Percentiles rank a stretch among this genome's conserved stretches.
phyloP scores from a whole-genome alignment of 2,888 invertebrate species.

The Ditula angustiorana region DNA sequence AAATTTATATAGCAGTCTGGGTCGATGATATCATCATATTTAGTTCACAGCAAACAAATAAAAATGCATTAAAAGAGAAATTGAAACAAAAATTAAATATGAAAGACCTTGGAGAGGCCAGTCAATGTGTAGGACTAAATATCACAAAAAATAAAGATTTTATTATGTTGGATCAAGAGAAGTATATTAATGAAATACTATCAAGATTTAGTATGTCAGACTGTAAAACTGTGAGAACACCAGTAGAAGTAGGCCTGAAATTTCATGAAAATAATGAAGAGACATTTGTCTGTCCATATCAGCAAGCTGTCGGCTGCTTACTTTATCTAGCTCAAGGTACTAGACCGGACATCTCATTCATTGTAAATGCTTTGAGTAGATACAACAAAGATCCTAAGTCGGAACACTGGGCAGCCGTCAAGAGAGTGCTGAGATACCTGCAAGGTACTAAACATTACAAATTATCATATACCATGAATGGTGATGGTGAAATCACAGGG shows the following conservation, averaged over 20 bases:
- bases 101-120: conserved; percentile 40
- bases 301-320: conserved; percentile 45
- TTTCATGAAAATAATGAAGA: conserved; percentile 42
- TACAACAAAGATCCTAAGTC: conserved; percentile 40
- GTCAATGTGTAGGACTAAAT: conserved; percentile 39
- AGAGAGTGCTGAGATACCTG: conserved; percentile 40
- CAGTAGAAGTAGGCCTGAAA: conserved; percentile 43
- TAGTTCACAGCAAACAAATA: too few relatives aligned
- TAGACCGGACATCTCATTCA: conserved; percentile 47
- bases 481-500: conserved; percentile 33
- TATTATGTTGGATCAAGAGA: too few relatives aligned
- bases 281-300: conserved; percentile 39
- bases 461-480: conserved; percentile 39
- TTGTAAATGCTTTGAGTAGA: conserved; percentile 45
- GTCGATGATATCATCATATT: too few relatives aligned
- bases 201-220: conserved; percentile 43
- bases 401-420: conserved; percentile 37
- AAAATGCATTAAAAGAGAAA: too few relatives aligned
- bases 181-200: conserved; percentile 46
- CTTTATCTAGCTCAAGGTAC: conserved; percentile 46
- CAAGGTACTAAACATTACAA: conserved; percentile 40
- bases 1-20: too few relatives aligned
- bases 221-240: conserved; percentile 45
- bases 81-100: too few relatives aligned
- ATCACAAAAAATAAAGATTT: conserved; percentile 45